Conservation (phyloP, 2,113 vertebrate genomes). For the Phrynocephalus versicolor region DNA sequence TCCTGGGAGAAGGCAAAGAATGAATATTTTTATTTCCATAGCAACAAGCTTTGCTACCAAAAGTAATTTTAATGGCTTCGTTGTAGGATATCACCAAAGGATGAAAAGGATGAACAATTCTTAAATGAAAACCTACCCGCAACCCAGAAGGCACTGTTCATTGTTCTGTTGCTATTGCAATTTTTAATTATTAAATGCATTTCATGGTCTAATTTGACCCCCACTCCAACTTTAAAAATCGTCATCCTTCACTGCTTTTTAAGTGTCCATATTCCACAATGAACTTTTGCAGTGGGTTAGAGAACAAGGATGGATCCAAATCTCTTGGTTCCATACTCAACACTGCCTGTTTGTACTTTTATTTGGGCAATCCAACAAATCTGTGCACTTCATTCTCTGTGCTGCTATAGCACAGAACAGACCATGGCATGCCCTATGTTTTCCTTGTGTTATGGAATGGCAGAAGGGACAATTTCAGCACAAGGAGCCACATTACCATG, state of each 20-base stretch:
- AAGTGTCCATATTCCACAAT: not conserved
- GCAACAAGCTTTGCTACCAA: slow-evolving; percentile 36
- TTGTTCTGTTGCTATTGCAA: not conserved
- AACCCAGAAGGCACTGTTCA: not conserved
- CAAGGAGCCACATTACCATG: not conserved
- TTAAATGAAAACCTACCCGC: not conserved
- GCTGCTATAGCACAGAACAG: not conserved
- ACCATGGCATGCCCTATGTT: not conserved
- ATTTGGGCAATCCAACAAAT: not conserved
- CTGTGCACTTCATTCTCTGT: not conserved
- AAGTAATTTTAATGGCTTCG: slow-evolving; percentile 43
- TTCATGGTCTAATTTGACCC: not conserved
- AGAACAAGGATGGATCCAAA: not conserved
- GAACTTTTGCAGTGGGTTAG: not conserved
- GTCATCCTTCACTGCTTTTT: not conserved
- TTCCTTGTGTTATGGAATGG: not conserved
- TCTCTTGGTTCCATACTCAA: not conserved
- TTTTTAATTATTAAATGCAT: not conserved
- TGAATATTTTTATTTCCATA: slow-evolving; percentile 58
- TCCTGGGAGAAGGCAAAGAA: slow-evolving; percentile 42
- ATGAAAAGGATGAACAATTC: slow-evolving; percentile 32
- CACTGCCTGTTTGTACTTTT: not conserved
- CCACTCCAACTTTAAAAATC: not conserved
- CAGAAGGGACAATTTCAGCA: not conserved
- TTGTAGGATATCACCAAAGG: slow-evolving; percentile 44